Evolutionary conservation across 2,797 vertebrate genomes (phyloP).

Genomic region (Schizopygopsis pylzovi): DNA sequence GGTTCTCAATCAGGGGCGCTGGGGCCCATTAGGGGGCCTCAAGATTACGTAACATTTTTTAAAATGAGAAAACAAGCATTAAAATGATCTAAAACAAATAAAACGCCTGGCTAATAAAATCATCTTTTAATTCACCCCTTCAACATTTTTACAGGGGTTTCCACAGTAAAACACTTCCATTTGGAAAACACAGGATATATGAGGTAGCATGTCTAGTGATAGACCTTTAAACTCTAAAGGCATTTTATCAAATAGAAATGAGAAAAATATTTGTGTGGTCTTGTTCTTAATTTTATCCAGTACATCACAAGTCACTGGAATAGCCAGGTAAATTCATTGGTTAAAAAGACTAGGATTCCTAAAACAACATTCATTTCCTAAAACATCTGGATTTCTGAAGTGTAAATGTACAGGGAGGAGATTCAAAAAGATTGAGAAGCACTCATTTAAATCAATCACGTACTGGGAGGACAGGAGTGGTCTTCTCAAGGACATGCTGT

Average conservation of each 20-base stretch:
- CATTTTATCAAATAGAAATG: background rate
- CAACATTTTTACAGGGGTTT: too few species aligned
- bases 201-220: background rate
- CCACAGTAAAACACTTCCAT: too few species aligned
- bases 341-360: background rate
- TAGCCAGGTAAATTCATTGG: background rate
- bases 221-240: background rate
- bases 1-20: background rate
- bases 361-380: background rate
- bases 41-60: too few species aligned
- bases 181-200: too few species aligned
- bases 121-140: too few species aligned
- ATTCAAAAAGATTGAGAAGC: background rate
- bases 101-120: too few species aligned
- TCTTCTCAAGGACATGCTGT: slow-evolving; percentile 91
- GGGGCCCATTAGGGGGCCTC: too few species aligned
- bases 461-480: slow-evolving; percentile 93
- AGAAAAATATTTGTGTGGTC: background rate
- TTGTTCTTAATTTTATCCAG: background rate
- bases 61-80: background rate
- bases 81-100: too few species aligned
- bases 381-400: background rate
- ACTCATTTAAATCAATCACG: slow-evolving; percentile 52
- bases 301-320: background rate
- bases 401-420: background rate